Conservation (phyloP, 2,888 invertebrate species). For the Lacanobia oleracea region DNA sequence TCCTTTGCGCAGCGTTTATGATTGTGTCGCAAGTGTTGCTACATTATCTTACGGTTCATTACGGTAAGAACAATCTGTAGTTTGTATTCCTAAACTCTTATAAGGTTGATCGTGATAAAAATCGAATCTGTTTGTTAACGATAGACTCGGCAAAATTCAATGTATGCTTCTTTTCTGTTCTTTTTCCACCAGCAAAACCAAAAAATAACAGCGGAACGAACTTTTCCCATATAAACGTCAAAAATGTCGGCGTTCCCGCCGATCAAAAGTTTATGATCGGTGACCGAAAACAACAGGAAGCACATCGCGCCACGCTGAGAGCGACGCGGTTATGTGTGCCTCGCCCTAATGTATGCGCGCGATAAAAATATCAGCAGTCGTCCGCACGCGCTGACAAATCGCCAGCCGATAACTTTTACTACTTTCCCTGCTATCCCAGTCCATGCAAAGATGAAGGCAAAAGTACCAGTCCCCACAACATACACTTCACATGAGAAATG, state of each 20-base stretch:
- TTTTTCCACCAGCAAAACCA: neutral
- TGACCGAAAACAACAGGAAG: constrained; percentile 42
- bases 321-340: constrained; percentile 9
- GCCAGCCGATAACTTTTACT: constrained; percentile 57
- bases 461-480: neutral
- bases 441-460: neutral
- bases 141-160: neutral
- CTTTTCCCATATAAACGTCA: constrained; percentile 18
- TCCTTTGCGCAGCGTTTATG: constrained; percentile 29
- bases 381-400: constrained; percentile 59
- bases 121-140: neutral
- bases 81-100: neutral
- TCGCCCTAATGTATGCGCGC: constrained; percentile 31
- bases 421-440: constrained; percentile 28
- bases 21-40: constrained; percentile 22
- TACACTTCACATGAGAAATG: neutral
- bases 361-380: constrained; percentile 51
- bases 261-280: constrained; percentile 25
- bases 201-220: constrained; percentile 4
- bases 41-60: neutral
- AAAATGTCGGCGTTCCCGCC: neutral
- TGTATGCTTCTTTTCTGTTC: neutral
- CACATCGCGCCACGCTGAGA: constrained; percentile 13
- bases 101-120: neutral
- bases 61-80: neutral